A percentile compares a stretch with the other conserved stretches of the same genome.
Evolutionary conservation across 2,113 vertebrate genomes (phyloP).

Genomic region (Silurus meridionalis): DNA sequence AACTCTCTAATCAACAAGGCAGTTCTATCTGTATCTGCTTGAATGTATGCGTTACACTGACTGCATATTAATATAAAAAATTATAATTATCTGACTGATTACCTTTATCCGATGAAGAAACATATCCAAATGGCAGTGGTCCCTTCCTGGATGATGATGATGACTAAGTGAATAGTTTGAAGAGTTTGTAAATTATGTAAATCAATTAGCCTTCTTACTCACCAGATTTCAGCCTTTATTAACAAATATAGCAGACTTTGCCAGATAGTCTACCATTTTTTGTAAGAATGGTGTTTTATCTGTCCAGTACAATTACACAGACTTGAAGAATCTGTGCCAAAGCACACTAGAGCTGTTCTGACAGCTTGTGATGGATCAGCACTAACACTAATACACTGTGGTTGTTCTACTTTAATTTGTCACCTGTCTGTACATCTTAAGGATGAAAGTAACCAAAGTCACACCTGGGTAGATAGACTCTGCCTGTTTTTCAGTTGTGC

Average conservation of each 20-base stretch:
- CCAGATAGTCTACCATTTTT: slow-evolving; percentile 43
- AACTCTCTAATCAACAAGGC: background rate
- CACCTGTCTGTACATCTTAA: slow-evolving; percentile 69
- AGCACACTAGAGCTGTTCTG: background rate
- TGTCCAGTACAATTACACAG: background rate
- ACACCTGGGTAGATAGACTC: slow-evolving; percentile 77
- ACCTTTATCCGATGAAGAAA: background rate
- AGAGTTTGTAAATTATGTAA: background rate
- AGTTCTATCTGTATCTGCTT: background rate
- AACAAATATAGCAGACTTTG: background rate
- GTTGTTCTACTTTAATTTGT: background rate
- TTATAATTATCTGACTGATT: background rate
- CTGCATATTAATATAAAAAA: background rate
- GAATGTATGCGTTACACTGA: background rate
- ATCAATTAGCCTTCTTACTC: background rate
- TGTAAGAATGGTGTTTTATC: slow-evolving; percentile 51
- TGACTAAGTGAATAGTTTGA: background rate
- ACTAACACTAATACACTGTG: background rate
- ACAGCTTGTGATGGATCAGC: background rate
- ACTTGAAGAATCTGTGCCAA: background rate
- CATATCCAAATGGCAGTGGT: background rate
- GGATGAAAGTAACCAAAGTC: slow-evolving; percentile 72
- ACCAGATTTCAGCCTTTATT: background rate
- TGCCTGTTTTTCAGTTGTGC: slow-evolving; percentile 72
- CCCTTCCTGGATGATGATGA: too few species aligned